Evolutionary conservation across 2,797 vertebrate species (phyloP).

Genomic region (Falco naumanni): DNA sequence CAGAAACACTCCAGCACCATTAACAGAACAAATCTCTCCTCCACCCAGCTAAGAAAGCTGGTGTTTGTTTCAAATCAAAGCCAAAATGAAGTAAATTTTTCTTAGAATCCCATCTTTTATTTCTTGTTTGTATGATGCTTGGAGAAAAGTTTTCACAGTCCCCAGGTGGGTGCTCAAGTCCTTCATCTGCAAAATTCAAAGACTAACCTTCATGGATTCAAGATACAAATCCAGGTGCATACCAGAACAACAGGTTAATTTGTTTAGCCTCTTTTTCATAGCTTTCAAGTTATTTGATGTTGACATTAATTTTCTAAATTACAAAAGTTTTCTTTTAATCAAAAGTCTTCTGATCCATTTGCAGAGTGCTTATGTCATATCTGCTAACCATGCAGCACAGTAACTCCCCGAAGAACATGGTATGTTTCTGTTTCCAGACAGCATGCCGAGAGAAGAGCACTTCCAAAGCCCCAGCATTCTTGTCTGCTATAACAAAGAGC

Average conservation of each 20-base stretch:
- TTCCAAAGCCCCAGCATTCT: background rate
- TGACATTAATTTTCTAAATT: background rate
- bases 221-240: background rate
- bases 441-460: background rate
- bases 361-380: background rate
- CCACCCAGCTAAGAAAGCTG: background rate
- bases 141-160: background rate
- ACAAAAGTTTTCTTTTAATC: background rate
- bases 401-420: background rate
- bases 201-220: background rate
- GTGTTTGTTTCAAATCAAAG: background rate
- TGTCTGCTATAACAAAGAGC: background rate
- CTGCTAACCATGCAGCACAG: background rate
- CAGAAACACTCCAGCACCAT: background rate
- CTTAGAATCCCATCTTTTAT: background rate
- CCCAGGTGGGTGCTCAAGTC: background rate
- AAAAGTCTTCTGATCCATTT: background rate
- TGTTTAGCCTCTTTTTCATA: background rate
- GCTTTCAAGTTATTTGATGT: background rate
- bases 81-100: background rate
- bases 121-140: background rate
- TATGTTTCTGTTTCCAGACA: background rate
- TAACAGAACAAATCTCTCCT: background rate
- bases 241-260: background rate
- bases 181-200: background rate